Base-by-base conservation (phyloP, 2,888 invertebrate genomes). In the Ormia ochracea region DNA sequence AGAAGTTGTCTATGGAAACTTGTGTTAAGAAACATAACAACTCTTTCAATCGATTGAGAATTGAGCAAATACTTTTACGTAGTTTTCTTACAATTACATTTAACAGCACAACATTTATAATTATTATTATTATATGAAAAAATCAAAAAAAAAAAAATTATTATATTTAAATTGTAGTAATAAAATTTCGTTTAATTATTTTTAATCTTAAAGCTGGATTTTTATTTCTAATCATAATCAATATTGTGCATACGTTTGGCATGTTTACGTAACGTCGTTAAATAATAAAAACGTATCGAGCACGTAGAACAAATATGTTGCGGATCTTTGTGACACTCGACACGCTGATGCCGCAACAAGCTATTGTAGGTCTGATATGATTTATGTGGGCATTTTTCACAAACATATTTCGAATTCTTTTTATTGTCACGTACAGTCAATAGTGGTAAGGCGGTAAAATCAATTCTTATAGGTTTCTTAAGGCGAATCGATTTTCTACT, bases 271-370 rank as follows among this genome's bases (percentile, higher is more conserved):
- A 85, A 59, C 5, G 83, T 85, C 61, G 81, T 82, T 41, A 83
- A 69, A 81, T 88, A 87, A 75, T 84, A 87, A 81, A 87, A 88
- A 81, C 84, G 85, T 78, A 83, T 85, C 17, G 80, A 70, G 79
- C 91, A 91, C 59, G 88, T 84, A 1, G 83, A 81, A 81, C 91
- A 91, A 28, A 87, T 85, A 83, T 90, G 91, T 45, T 88, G 87
- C 0, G 90, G 91, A 69, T 90, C 89, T 82, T 91, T 91, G 52
- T 91, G 90, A 82, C 91, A 91, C 83, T 91, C 91, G 68, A 90
- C 87, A 74, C 88, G 88, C 83, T 88, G 88, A 83, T 91, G 91
- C 12, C 90, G 90, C 69, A 90, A 87, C 26, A 91, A 83, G 50
- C 90, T 89, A 70, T 86, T 85, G 77, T 86, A 87, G 66, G 87